Percentiles rank a stretch among this genome's conserved stretches.
These are phyloP conservation scores for Hydrozoanthus tunicans DNA, from an alignment of 64 coral and sea anemone genomes.

Conservation along the genomic window DNA sequence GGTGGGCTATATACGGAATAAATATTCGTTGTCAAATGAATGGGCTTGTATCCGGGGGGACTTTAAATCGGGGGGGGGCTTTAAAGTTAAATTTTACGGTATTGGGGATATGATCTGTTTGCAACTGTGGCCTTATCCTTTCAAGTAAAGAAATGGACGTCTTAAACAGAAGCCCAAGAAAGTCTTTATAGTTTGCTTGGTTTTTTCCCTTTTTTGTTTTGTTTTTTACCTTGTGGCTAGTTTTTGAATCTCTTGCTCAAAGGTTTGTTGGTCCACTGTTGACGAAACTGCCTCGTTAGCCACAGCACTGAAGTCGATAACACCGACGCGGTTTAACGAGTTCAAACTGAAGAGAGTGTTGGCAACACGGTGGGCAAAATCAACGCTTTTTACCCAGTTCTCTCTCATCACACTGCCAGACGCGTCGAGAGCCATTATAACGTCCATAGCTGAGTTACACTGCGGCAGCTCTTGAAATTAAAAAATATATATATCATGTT, in stretches of 20 bases:
- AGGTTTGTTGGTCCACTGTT: conserved; percentile 7
- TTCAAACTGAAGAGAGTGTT: conserved; percentile 51
- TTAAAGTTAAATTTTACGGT: no score
- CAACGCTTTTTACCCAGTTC: conserved; percentile 74
- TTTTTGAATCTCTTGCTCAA: conserved; percentile 14
- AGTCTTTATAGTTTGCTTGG: no score
- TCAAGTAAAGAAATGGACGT: no score
- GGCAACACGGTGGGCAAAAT: conserved; percentile 46
- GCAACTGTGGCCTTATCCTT: no score
- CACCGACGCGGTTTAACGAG: conserved; percentile 44
- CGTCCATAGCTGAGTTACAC: conserved; percentile 50
- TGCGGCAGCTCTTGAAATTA: background rate
- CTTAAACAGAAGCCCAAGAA: no score
- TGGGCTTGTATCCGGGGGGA: no score
- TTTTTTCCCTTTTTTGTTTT: background rate
- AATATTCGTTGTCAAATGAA: no score
- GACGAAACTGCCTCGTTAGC: conserved; percentile 62
- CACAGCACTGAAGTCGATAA: conserved; percentile 74
- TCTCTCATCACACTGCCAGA: conserved; percentile 67
- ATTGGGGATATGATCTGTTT: no score
- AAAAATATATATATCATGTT: no score
- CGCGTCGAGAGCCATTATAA: conserved; percentile 66
- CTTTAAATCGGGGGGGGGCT: no score
- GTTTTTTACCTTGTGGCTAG: conserved; percentile 41
- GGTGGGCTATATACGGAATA: no score